Evolutionary conservation across 2,888 invertebrate genomes (phyloP).

Genomic region (Apotomis betuletana): DNA sequence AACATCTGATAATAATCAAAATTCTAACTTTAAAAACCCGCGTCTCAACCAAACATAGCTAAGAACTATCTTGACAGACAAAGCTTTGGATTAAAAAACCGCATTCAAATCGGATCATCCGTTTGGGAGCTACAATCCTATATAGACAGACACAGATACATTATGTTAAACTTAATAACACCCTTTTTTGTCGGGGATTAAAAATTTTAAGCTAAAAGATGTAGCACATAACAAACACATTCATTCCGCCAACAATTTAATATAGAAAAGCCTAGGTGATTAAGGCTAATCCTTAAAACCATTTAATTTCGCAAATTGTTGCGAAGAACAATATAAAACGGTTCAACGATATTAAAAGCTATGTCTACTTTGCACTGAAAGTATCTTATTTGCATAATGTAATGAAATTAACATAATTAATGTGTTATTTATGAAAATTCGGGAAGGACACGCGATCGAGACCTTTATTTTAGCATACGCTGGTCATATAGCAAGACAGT

Average conservation of each 20-base stretch:
- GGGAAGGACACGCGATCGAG: not conserved
- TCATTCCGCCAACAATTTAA: not conserved
- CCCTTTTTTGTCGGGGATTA: too few species aligned
- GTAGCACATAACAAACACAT: not conserved
- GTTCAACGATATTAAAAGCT: not conserved
- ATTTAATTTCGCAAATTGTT: not conserved
- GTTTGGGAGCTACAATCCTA: too few species aligned
- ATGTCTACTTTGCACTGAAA: constrained; percentile 1
- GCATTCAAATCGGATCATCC: too few species aligned
- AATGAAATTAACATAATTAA: constrained; percentile 11
- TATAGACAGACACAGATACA: too few species aligned
- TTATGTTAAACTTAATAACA: too few species aligned
- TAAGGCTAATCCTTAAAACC: not conserved
- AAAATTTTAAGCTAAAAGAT: too few species aligned
- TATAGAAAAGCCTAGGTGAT: not conserved
- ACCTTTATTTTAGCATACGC: not conserved
- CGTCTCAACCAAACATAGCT: too few species aligned
- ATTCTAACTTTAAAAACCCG: too few species aligned
- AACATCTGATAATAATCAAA: too few species aligned
- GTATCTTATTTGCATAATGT: constrained; percentile 9
- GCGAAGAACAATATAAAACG: not conserved
- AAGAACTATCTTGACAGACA: too few species aligned
- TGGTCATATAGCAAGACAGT: not conserved
- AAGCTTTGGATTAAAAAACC: too few species aligned
- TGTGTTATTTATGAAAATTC: constrained; percentile 4